Evolutionary conservation across 2,888 invertebrate genomes (phyloP), one percentile per base, ranked within the genome.

Genomic region (Dione juno): DNA sequence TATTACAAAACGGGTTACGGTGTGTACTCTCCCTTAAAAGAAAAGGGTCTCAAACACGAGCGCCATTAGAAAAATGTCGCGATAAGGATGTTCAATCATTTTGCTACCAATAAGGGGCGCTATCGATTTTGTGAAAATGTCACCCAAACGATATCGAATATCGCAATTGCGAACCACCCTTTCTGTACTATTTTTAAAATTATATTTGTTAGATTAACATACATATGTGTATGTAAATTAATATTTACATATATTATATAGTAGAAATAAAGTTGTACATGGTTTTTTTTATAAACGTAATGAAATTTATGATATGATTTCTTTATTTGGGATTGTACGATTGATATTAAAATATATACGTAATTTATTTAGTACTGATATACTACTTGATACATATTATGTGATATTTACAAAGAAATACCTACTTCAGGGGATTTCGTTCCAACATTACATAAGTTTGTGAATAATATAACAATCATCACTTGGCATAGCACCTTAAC

Each of bases 11-110:
- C 59, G 64, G 48, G 67, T 53, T 67, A 67, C 68, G 64, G 75
- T 81, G 81, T 88, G 84, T 85, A 82, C 83, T 81, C 75, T 80
- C 79, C 85, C 84, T 77, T 84, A 88, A 79, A 85, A 88, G 86
- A 87, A 88, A 92, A 88, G 91, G 93, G 90, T 88, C 89, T 87
- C 88, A 87, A 89, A 89, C 91, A 87, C 85, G 88, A 84, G 85
- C 86, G 84, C 92, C 93, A 92, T 93, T 93, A 92, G 91, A 92
- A 92, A 92, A 93, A 92, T 90, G 90, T 92, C 92, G 88, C 91
- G 92, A 92, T 93, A 92, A 87, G 91, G 90, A 92, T 92, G 92
- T 92, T 93, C 92, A 92, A 93, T 92, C 93, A 93, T 93, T 92
- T 92, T 85, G 90, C 80, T 90, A 89, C 92, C 93, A 92, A 93